These are phyloP conservation scores for Liposcelis brunnea DNA, from an alignment of 2,888 invertebrate species.

Conservation along the genomic window DNA sequence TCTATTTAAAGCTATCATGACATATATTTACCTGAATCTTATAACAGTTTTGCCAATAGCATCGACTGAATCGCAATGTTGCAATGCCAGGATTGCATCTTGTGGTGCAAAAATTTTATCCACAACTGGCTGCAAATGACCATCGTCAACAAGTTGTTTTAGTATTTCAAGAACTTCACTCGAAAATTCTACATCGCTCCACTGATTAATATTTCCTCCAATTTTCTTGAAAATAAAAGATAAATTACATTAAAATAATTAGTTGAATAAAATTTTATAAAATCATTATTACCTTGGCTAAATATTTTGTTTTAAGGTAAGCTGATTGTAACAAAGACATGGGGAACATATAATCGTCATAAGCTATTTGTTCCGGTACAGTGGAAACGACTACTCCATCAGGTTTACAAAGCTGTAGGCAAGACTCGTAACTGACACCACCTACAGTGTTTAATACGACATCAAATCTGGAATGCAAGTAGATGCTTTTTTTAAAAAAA, in stretches of 20 bases:
- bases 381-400: constrained; percentile 32
- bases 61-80: constrained; percentile 26
- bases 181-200: constrained; percentile 7
- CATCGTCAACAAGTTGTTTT: constrained; percentile 32
- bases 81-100: constrained; percentile 29
- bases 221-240: not conserved
- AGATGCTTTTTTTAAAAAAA: not conserved
- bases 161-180: constrained; percentile 24
- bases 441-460: constrained; percentile 33
- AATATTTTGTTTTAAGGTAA: not conserved
- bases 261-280: not conserved
- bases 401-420: constrained; percentile 23
- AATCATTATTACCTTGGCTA: not conserved
- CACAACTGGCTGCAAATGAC: constrained; percentile 37
- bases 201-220: not conserved
- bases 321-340: not conserved
- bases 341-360: constrained; percentile 25
- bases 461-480: constrained; percentile 26
- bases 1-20: not conserved
- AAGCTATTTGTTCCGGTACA: constrained; percentile 28
- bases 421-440: constrained; percentile 24
- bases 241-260: not conserved
- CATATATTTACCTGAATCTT: constrained; percentile 22
- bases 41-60: constrained; percentile 32
- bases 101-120: constrained; percentile 33